phyloP scores from a whole-genome alignment of 2,113 vertebrate genomes.

The Erpornis zantholeuca region DNA sequence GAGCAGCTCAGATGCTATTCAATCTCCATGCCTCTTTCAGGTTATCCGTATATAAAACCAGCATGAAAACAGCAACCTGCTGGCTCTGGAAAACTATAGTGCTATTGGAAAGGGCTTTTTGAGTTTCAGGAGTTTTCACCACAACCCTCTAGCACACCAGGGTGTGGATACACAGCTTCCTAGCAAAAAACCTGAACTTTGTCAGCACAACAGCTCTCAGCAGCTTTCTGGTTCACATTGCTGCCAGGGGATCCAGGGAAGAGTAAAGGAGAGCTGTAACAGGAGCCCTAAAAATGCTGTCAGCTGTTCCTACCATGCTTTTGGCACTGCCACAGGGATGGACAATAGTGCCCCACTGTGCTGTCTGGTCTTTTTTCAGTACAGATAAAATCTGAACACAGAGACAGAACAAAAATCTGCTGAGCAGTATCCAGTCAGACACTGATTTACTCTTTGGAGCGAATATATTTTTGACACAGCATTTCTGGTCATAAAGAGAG shows the following conservation, averaged over 20 bases:
- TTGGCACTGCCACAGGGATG: neutral
- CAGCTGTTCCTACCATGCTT: neutral
- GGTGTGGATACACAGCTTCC: neutral
- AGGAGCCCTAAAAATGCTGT: neutral
- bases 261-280: neutral
- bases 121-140: neutral
- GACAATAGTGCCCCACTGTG: neutral
- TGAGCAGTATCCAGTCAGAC: neutral
- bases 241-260: neutral
- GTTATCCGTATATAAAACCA: neutral
- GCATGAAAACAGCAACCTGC: neutral
- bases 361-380: neutral
- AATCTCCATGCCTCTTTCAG: neutral
- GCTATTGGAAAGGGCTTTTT: neutral
- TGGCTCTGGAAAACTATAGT: neutral
- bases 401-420: neutral
- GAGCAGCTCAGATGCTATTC: neutral
- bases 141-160: neutral
- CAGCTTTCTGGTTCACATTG: neutral
- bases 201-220: neutral
- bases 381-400: neutral
- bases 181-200: neutral
- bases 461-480: neutral
- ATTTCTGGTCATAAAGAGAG: neutral
- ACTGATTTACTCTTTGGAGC: neutral